Conservation (phyloP, 23 tunicate species). For the Clavelina lepadiformis region DNA sequence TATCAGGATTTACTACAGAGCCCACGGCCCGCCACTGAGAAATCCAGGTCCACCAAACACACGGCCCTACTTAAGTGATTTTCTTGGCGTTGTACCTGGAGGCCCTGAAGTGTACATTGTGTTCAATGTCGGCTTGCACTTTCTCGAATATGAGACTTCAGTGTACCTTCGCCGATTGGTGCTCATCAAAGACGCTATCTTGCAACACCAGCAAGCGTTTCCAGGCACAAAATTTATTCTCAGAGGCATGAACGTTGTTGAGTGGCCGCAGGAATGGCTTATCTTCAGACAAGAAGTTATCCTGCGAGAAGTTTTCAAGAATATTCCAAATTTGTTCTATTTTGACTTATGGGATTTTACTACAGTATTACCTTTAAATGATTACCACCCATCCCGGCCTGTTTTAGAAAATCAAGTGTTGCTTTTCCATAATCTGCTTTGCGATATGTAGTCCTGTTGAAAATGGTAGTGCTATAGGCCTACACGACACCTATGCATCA, state of each 20-base stretch:
- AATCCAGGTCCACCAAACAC: conserved; percentile 45
- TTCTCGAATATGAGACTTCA: conserved; percentile 14
- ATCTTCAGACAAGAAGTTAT: conserved; percentile 9
- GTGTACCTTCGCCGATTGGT: conserved; percentile 19
- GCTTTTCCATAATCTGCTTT: too few species aligned
- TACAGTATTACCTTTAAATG: conserved; percentile 11
- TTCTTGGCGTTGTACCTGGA: conserved; percentile 9
- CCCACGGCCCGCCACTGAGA: conserved; percentile 51
- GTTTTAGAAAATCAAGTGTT: conserved; percentile 5
- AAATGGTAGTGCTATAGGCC: too few species aligned
- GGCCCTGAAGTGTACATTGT: conserved; percentile 10
- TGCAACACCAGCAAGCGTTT: conserved; percentile 2
- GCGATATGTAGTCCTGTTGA: too few species aligned
- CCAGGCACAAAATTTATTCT: conserved; percentile 15
- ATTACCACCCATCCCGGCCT: not conserved
- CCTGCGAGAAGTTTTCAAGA: conserved; percentile 2
- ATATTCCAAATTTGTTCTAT: conserved; percentile 2
- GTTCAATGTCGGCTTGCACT: conserved; percentile 32
- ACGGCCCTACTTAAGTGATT: conserved; percentile 48
- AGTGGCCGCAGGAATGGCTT: conserved; percentile 16
- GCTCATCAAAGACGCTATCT: conserved; percentile 19
- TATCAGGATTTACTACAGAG: conserved; percentile 29
- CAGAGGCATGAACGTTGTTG: not conserved
- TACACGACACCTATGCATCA: too few species aligned
- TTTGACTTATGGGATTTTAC: conserved; percentile 36